A percentile compares a stretch with the other conserved stretches of the same genome.
Evolutionary conservation across 2,888 invertebrate genomes (phyloP).

Genomic region (Phyllotreta cruciferae): DNA sequence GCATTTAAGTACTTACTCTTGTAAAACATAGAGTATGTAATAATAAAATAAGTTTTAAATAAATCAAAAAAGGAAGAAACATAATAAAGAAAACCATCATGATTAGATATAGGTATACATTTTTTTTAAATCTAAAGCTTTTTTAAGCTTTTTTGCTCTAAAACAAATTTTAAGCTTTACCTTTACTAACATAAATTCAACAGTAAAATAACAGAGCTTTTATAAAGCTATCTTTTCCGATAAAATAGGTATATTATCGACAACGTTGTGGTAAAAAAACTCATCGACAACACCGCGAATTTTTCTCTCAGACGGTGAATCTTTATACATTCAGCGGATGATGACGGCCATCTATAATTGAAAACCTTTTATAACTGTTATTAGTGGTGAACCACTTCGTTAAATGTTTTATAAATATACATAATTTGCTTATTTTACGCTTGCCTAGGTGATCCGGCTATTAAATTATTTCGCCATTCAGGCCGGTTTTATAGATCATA

Average conservation of each 20-base stretch:
- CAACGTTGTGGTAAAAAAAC: conserved; percentile 12
- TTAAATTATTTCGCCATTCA: conserved; percentile 35
- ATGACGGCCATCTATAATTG: conserved; percentile 40
- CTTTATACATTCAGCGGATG: conserved; percentile 30
- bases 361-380: conserved; percentile 44
- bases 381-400: conserved; percentile 39
- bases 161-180: not conserved
- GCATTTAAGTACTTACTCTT: too few species aligned
- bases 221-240: too few species aligned
- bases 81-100: too few species aligned
- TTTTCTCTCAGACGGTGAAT: conserved; percentile 23
- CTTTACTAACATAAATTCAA: not conserved
- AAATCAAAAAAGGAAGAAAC: too few species aligned
- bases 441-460: conserved; percentile 32
- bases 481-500: conserved; percentile 28
- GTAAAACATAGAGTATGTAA: too few species aligned
- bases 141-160: not conserved
- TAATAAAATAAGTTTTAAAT: too few species aligned
- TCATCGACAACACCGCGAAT: conserved; percentile 5
- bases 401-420: conserved; percentile 42
- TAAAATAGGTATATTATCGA: conserved; percentile 7
- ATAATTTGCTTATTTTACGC: conserved; percentile 38
- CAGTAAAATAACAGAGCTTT: too few species aligned
- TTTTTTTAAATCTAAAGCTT: too few species aligned
- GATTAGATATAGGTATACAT: too few species aligned